Base-by-base conservation (phyloP, 2,888 invertebrate species). In the Drosophila suboccidentalis region DNA sequence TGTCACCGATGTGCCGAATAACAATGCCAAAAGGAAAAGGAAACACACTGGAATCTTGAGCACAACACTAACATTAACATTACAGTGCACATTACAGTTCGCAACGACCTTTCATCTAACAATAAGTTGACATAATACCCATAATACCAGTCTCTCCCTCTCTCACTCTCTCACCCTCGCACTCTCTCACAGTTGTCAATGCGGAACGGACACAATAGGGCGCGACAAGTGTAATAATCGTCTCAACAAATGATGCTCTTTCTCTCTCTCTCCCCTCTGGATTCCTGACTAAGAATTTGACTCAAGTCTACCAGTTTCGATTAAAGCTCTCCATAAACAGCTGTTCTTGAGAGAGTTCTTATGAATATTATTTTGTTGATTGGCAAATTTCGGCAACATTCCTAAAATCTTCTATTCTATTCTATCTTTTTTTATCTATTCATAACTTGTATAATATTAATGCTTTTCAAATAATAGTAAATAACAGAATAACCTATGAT, bases 161-260 rank as follows among this genome's bases (percentile, higher is more conserved):
- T 26, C 26, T 6, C 26, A 26, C 26, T 26, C 26, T 6, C 26
- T 5, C 26, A 5, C 26, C 6, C 26, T 5, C 26, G 5, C 26
- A 5, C 26, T 26, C 5, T 1, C 15, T 44, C 17, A 54, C 26
- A 19, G 34, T 19, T 36, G 22, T 26, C 34, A 36, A 38, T 17
- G 17, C 10, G 26, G 0, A 53, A 43, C n/a, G 17, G 34, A 54
- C 44, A 69, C 64, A 71, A 75, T 71, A 13, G 49, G 49, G 44
- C 43, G 70, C 60, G 71, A 75, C 66, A 75, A 75, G 71, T 75
- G 74, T 59, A 75, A 75, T 75, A 75, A 75, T 71, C 76, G 46
- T 47, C 50, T 43, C 19, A 53, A 36, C 19, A 47, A 66, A 60
- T 46, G 29, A 22, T 29, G 44, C 15, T 15, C n/a, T 13, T 2